These are phyloP conservation scores for Aldrovandia affinis DNA, from an alignment of 2,797 vertebrate genomes.

Conservation along the genomic window DNA sequence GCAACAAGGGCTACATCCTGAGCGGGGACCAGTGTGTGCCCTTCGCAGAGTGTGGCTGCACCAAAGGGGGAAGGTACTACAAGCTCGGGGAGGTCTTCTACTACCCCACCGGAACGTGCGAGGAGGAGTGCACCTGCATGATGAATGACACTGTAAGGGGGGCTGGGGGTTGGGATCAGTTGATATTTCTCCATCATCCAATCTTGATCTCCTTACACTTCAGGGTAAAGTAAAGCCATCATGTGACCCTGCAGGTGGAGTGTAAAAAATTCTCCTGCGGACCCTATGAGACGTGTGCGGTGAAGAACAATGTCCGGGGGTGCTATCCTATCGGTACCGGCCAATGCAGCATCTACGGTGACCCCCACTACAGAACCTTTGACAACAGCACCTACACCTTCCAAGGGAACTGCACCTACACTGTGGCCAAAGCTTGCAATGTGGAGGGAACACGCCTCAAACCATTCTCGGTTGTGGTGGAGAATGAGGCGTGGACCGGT, in stretches of 20 bases:
- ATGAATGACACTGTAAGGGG: slow-evolving; percentile 23
- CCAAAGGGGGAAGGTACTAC: slow-evolving; percentile 50
- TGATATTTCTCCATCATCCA: slow-evolving; percentile 29
- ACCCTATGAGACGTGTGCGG: slow-evolving; percentile 58
- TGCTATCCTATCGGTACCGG: slow-evolving; percentile 55
- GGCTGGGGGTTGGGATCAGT: background rate
- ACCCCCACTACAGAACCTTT: slow-evolving; percentile 59
- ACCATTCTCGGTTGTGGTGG: slow-evolving; percentile 51
- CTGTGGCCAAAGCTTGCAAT: slow-evolving; percentile 45
- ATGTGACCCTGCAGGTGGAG: slow-evolving; percentile 33
- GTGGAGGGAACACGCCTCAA: slow-evolving; percentile 31
- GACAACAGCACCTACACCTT: slow-evolving; percentile 49
- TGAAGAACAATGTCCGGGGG: slow-evolving; percentile 55
- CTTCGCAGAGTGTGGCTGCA: slow-evolving; percentile 68
- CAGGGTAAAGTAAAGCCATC: slow-evolving; percentile 32
- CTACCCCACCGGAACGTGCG: too few species aligned
- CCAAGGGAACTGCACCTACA: slow-evolving; percentile 60
- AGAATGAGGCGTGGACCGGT: slow-evolving; percentile 46
- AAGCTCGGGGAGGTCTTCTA: slow-evolving; percentile 32
- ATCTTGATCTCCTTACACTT: slow-evolving; percentile 45
- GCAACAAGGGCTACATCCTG: slow-evolving; percentile 57
- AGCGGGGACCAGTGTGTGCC: slow-evolving; percentile 70
- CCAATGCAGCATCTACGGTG: slow-evolving; percentile 37
- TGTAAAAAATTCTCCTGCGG: slow-evolving; percentile 51
- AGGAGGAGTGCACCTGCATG: slow-evolving; percentile 30